Evolutionary conservation across 2,797 vertebrate species (phyloP).

Genomic region (Crypturellus tataupa): DNA sequence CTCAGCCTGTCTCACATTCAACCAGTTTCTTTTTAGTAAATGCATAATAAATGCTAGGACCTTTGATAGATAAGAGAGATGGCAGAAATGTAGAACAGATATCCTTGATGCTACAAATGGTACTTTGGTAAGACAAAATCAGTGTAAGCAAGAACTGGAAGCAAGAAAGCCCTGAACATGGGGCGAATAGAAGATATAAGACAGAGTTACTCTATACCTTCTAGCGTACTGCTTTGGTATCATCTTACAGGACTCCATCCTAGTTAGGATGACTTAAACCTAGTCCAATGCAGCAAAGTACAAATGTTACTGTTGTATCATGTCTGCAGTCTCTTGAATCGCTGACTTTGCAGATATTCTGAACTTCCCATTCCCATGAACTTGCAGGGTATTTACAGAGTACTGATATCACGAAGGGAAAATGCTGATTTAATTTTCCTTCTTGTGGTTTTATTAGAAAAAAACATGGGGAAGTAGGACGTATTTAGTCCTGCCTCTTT

Average conservation of each 20-base stretch:
- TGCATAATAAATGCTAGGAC: background rate
- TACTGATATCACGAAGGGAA: background rate
- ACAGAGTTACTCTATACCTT: background rate
- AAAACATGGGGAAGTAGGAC: background rate
- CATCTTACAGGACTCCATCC: background rate
- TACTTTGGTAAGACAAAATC: background rate
- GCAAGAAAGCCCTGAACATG: background rate
- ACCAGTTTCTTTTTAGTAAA: background rate
- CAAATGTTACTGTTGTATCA: background rate
- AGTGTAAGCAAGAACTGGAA: background rate
- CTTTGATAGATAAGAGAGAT: background rate
- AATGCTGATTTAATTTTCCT: conserved; percentile 26
- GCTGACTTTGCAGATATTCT: background rate
- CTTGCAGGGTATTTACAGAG: fast-evolving
- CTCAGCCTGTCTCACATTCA: background rate
- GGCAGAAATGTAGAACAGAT: background rate
- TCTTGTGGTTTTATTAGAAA: background rate
- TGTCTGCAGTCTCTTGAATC: fast-evolving
- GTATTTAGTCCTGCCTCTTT: conserved; percentile 11
- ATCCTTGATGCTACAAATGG: background rate
- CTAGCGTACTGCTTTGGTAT: background rate
- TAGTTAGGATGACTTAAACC: background rate
- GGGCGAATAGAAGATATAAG: background rate
- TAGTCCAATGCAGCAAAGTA: background rate
- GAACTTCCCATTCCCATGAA: conserved; percentile 9